These are phyloP conservation scores for Desmophyllum pertusum DNA, from an alignment of 92 coral and sea anemone genomes.

Conservation along the genomic window DNA sequence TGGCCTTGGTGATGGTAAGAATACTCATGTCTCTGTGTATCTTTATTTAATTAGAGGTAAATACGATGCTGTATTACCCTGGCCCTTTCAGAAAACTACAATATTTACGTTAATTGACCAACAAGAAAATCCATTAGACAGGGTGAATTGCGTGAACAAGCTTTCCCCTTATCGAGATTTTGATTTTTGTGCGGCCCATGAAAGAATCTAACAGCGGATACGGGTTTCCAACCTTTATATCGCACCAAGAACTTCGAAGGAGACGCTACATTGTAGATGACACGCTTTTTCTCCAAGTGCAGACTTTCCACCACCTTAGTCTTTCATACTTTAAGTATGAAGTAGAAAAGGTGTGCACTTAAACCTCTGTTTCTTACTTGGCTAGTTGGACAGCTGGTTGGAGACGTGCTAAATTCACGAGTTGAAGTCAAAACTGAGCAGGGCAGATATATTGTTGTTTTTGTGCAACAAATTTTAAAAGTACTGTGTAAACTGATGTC, in stretches of 20 bases:
- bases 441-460: too few species aligned
- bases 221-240: slow-evolving; percentile 19
- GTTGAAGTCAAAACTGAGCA: too few species aligned
- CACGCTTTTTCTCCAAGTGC: slow-evolving; percentile 36
- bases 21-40: slow-evolving; percentile 46
- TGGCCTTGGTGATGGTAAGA: slow-evolving; percentile 1
- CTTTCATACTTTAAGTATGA: not conserved
- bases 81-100: slow-evolving; percentile 48
- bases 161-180: not conserved
- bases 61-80: slow-evolving; percentile 58
- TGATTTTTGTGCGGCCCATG: slow-evolving; percentile 26
- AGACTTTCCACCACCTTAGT: not conserved
- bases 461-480: too few species aligned
- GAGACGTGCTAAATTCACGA: too few species aligned
- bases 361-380: too few species aligned
- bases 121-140: not conserved
- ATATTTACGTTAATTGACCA: slow-evolving; percentile 48
- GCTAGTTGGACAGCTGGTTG: not conserved
- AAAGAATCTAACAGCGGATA: not conserved
- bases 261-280: slow-evolving; percentile 47
- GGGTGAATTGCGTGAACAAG: slow-evolving; percentile 10
- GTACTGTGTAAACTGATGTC: too few species aligned
- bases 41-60: slow-evolving; percentile 46
- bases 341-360: too few species aligned
- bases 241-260: slow-evolving; percentile 26